Conservation (phyloP, 2,797 vertebrate genomes). For the Sphenodon punctatus region DNA sequence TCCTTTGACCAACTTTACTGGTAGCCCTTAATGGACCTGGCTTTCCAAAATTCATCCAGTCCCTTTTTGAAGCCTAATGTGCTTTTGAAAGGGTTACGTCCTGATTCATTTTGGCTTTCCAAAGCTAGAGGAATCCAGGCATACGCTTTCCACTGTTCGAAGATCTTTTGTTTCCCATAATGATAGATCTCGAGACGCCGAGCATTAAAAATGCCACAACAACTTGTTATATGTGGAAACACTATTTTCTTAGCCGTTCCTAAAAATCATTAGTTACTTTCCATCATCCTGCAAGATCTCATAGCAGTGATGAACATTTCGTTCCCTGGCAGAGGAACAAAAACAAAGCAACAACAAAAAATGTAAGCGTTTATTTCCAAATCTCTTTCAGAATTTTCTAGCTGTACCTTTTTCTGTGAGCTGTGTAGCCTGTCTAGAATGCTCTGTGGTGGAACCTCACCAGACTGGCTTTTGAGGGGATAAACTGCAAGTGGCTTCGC, state of each 20-base stretch:
- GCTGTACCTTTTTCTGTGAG: background rate
- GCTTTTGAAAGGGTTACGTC: background rate
- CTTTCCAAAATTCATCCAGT: too few species aligned
- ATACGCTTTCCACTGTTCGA: background rate
- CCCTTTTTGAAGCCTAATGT: too few species aligned
- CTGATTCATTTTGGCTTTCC: rapidly evolving
- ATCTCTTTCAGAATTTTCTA: background rate
- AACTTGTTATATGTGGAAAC: background rate
- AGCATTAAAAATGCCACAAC: background rate
- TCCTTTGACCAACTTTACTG: too few species aligned
- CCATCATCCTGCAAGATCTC: background rate
- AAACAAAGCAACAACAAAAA: background rate
- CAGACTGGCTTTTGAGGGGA: background rate
- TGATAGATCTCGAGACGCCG: background rate
- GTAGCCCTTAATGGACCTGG: too few species aligned
- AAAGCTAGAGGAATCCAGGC: background rate
- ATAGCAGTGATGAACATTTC: background rate
- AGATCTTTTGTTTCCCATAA: background rate
- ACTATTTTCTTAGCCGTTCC: background rate
- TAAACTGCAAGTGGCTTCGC: background rate
- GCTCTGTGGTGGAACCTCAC: background rate
- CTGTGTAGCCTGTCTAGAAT: background rate
- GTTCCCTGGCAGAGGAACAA: background rate
- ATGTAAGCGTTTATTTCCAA: background rate
- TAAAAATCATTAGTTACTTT: background rate